These are phyloP conservation scores for Calyptommatus sinebrachiatus DNA, from an alignment of 2,113 vertebrate genomes.

Conservation along the genomic window DNA sequence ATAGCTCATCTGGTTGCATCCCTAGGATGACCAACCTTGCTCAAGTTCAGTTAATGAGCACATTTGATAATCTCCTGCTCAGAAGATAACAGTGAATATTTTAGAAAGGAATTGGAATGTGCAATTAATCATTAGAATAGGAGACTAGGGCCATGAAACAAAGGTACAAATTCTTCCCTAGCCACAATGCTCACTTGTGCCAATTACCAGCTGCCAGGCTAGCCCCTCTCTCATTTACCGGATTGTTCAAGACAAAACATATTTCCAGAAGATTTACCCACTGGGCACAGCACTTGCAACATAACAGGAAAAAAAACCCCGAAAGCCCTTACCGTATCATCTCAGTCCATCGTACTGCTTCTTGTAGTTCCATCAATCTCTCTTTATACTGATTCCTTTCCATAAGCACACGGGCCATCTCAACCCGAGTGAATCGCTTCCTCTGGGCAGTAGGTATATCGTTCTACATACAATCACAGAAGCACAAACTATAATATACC, in stretches of 20 bases:
- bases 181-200: background rate
- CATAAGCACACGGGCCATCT: slow-evolving; percentile 98
- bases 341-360: slow-evolving; percentile 97
- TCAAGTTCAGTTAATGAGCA: no score
- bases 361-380: slow-evolving; percentile 97
- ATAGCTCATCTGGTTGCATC: no score
- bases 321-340: slow-evolving; percentile 87
- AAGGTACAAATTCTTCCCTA: no score
- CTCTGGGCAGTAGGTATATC: slow-evolving; percentile 96
- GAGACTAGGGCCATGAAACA: no score
- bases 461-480: slow-evolving; percentile 70
- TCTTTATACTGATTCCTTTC: slow-evolving; percentile 99
- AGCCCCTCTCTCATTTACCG: no score
- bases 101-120: no score
- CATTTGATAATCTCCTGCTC: no score
- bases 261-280: background rate
- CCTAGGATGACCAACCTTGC: no score
- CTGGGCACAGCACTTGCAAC: background rate
- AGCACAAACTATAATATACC: background rate
- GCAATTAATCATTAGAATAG: no score
- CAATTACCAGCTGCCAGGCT: no score
- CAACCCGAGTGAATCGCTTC: slow-evolving; percentile 94
- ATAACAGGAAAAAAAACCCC: background rate
- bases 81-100: no score
- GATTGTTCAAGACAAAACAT: background rate